These are phyloP conservation scores for Beroe forskalii DNA, from an alignment of 37 sponge, comb jelly and placozoan genomes.

Conservation along the genomic window DNA sequence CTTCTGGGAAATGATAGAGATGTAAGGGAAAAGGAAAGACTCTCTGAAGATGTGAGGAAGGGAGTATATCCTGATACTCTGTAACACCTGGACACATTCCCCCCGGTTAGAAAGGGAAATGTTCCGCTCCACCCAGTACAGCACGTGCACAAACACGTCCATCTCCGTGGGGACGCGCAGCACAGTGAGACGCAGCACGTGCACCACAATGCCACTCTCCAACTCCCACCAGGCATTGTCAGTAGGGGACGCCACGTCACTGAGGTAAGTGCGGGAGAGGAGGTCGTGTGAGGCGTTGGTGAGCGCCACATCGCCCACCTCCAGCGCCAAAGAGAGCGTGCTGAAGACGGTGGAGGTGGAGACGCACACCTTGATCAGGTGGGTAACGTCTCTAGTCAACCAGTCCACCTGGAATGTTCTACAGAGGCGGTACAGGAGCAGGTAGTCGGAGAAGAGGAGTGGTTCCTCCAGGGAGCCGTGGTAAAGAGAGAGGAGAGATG, in stretches of 20 bases:
- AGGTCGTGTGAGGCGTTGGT: conserved; percentile 17
- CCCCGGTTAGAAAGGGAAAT: conserved; percentile 16
- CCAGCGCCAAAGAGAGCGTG: conserved; percentile 14
- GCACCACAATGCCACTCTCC: not conserved
- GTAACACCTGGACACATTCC: conserved; percentile 26
- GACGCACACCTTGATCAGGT: not conserved
- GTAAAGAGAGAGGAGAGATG: conserved; percentile 1
- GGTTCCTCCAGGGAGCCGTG: not conserved
- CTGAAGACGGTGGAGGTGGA: not conserved
- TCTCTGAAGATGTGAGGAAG: conserved; percentile 43
- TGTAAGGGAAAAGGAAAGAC: conserved; percentile 45
- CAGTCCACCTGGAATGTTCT: not conserved
- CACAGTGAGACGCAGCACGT: conserved; percentile 13
- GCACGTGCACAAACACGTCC: conserved; percentile 62
- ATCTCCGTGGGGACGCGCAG: conserved; percentile 37
- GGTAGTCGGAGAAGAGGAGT: not conserved
- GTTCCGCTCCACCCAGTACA: conserved; percentile 62
- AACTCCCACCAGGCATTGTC: conserved; percentile 35
- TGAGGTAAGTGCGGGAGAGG: not conserved
- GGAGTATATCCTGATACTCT: not conserved
- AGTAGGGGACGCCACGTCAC: conserved; percentile 12
- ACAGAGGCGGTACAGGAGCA: not conserved
- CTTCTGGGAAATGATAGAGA: conserved; percentile 42
- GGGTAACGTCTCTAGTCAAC: conserved; percentile 1
- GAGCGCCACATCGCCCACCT: not conserved